Conservation (phyloP, 2,797 vertebrate genomes). For the Microtus obscurus region DNA sequence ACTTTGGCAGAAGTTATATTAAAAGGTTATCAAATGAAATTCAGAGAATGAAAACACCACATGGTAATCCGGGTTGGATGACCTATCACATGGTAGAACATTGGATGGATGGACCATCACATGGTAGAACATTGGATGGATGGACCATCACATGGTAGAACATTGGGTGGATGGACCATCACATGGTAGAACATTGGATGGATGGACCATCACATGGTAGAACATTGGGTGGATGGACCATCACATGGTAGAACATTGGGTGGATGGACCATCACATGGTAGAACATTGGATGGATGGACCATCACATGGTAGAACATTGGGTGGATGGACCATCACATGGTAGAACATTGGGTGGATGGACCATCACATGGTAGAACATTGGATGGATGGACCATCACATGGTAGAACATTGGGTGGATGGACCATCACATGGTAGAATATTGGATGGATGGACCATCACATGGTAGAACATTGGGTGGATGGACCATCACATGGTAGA, state of each 20-base stretch:
- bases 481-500: too few relatives aligned
- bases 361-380: too few relatives aligned
- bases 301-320: too few relatives aligned
- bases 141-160: too few relatives aligned
- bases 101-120: too few relatives aligned
- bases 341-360: too few relatives aligned
- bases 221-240: neutral
- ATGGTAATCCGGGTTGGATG: neutral
- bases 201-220: neutral
- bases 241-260: neutral
- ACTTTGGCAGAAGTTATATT: neutral
- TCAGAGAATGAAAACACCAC: neutral
- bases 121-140: neutral
- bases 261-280: neutral
- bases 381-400: too few relatives aligned
- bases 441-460: too few relatives aligned
- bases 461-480: too few relatives aligned
- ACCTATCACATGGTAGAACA: too few relatives aligned
- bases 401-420: too few relatives aligned
- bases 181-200: neutral
- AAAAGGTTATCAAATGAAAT: neutral
- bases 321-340: neutral
- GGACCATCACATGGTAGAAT: neutral
- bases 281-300: too few relatives aligned
- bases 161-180: neutral